Conservation (phyloP, 2,888 invertebrate species). For the Romanomermis culicivorax region DNA sequence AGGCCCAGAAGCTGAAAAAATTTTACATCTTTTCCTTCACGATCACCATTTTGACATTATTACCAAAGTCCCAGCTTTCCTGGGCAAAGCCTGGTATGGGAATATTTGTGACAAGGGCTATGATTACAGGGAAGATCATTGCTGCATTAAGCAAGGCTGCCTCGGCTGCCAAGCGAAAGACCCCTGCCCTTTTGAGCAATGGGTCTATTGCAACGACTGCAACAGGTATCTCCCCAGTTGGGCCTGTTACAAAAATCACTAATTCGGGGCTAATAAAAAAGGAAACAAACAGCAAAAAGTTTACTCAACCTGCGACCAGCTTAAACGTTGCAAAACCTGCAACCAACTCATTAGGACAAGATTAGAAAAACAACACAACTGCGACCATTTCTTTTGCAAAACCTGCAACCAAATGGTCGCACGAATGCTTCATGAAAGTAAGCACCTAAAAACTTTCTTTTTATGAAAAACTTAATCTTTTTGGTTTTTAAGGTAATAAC, state of each 20-base stretch:
- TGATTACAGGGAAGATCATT: not conserved
- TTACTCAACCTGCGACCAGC: not conserved
- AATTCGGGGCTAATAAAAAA: not conserved
- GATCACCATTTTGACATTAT: not conserved
- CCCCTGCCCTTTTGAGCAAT: not conserved
- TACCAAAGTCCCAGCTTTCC: not conserved
- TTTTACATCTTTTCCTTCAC: not conserved
- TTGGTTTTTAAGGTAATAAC: too few species aligned
- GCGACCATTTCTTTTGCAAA: not conserved
- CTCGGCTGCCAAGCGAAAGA: not conserved
- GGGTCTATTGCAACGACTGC: not conserved
- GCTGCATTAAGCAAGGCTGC: not conserved
- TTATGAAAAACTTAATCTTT: too few species aligned
- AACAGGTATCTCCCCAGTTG: not conserved
- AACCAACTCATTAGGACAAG: not conserved
- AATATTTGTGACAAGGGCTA: not conserved
- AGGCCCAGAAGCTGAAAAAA: too few species aligned
- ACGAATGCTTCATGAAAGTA: not conserved
- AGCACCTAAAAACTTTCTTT: too few species aligned
- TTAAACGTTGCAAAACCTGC: not conserved
- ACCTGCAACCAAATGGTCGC: not conserved
- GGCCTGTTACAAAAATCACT: not conserved
- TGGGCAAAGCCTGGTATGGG: not conserved
- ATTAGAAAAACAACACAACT: not conserved
- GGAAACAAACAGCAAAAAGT: not conserved